Evolutionary conservation across 2,113 vertebrate genomes (phyloP).

Genomic region (Strigops habroptila): DNA sequence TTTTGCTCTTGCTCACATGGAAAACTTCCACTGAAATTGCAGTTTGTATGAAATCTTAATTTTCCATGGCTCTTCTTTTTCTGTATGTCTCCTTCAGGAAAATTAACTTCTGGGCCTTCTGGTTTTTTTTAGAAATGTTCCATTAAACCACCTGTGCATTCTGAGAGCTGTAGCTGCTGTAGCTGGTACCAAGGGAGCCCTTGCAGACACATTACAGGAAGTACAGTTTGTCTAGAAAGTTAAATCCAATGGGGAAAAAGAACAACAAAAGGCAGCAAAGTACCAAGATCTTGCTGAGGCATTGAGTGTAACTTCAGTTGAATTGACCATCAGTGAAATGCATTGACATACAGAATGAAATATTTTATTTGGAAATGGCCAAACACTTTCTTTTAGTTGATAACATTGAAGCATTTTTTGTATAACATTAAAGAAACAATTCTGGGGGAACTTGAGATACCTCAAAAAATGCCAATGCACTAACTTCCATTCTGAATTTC

Average conservation of each 20-base stretch:
- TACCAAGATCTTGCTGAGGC: background rate
- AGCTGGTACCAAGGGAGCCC: background rate
- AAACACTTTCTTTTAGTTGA: background rate
- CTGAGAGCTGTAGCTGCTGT: background rate
- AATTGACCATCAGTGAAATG: background rate
- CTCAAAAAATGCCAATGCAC: background rate
- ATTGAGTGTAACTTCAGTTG: background rate
- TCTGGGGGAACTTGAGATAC: background rate
- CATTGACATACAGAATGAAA: background rate
- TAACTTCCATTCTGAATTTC: background rate
- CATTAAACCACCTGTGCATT: background rate
- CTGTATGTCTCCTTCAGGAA: background rate
- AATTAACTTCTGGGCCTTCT: background rate
- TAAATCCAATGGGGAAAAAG: background rate
- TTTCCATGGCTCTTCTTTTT: background rate
- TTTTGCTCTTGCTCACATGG: background rate
- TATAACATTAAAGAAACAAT: background rate
- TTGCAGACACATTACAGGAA: background rate
- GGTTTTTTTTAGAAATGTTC: background rate
- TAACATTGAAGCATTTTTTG: background rate
- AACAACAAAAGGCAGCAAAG: background rate
- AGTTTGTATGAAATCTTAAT: background rate
- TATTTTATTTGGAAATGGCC: background rate
- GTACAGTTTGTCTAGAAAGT: background rate
- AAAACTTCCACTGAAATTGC: background rate